These are phyloP conservation scores for Musca domestica DNA, from an alignment of 1,140 invertebrate genomes.

Conservation along the genomic window DNA sequence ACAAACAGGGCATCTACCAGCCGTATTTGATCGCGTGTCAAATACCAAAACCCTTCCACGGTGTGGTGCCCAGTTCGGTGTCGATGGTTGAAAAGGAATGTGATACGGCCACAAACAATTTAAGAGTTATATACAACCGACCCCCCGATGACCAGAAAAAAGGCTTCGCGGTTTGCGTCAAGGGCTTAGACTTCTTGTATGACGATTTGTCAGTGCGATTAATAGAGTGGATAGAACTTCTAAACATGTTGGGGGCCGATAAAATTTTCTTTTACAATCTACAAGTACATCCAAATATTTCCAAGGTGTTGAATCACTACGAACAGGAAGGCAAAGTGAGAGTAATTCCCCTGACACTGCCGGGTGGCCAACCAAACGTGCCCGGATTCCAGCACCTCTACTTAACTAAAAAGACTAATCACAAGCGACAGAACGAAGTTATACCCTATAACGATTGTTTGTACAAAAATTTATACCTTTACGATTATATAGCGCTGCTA, in stretches of 20 bases:
- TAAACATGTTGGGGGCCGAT: conserved; percentile 82
- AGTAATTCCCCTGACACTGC: conserved; percentile 82
- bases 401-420: conserved; percentile 82
- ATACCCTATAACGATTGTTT: conserved; percentile 97
- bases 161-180: conserved; percentile 92
- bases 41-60: conserved; percentile 71
- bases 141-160: conserved; percentile 66
- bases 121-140: conserved; percentile 80
- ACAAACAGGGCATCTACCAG: conserved; percentile 87
- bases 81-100: conserved; percentile 83
- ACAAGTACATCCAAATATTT: conserved; percentile 87
- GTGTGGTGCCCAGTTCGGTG: conserved; percentile 76
- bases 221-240: conserved; percentile 93
- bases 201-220: conserved; percentile 86
- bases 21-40: conserved; percentile 88
- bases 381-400: conserved; percentile 86
- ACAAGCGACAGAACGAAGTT: conserved; percentile 91
- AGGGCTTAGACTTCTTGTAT: conserved; percentile 87
- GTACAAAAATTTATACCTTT: conserved; percentile 88
- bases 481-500: conserved; percentile 85
- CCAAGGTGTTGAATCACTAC: conserved; percentile 83
- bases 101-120: conserved; percentile 80
- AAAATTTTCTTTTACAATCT: conserved; percentile 92
- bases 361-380: conserved; percentile 87
- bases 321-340: conserved; percentile 72